Evolutionary conservation across 2,113 vertebrate genomes (phyloP), one percentile per base, ranked within the genome.

Genomic region (Tenebrosternarchus preto): DNA sequence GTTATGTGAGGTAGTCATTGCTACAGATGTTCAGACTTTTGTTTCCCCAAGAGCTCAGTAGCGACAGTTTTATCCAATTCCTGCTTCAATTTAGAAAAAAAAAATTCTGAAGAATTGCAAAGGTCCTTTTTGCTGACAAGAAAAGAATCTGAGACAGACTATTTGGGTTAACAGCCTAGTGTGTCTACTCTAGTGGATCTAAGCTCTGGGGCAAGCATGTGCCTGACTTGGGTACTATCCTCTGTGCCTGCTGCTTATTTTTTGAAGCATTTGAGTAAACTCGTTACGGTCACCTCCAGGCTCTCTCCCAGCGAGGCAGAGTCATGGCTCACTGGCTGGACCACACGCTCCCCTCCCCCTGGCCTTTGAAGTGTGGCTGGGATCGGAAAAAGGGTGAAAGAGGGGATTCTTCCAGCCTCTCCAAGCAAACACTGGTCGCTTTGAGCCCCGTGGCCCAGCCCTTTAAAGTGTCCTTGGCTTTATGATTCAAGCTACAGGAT

Each of bases 351-450:
- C 50, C 66, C 50, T 56, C 56, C 72, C 20, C 53, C 59, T 57
- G 46, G 27, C 67, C 76, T 83, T 83, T 86, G 79, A 83, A 81
- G 84, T 69, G 72, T n/a, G 60, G 68, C 79, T 66, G 56, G n/a
- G 20, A 80, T 71, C 63, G 36, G 77, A 78, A 76, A 81, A 85
- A 29, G 77, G 50, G 76, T 73, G n/a, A 86, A 80, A 83, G 77
- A 81, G 67, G 78, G 71, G 70, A 80, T 81, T 78, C 84, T 76
- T 78, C 31, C 29, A 68, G 75, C 7, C 19, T 55, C 57, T 79
- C 43, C 71, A 63, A 75, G 72, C 39, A 75, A 76, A 83, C 78
- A 85, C 56, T 76, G 59, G 60, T 33, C 46, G 61, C 76, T 81
- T 81, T 86, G 77, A 85, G 63, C 25, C 11, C 27, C 20, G 39